These are phyloP conservation scores for Brotula barbata DNA, from an alignment of 2,797 vertebrate genomes.

Conservation along the genomic window DNA sequence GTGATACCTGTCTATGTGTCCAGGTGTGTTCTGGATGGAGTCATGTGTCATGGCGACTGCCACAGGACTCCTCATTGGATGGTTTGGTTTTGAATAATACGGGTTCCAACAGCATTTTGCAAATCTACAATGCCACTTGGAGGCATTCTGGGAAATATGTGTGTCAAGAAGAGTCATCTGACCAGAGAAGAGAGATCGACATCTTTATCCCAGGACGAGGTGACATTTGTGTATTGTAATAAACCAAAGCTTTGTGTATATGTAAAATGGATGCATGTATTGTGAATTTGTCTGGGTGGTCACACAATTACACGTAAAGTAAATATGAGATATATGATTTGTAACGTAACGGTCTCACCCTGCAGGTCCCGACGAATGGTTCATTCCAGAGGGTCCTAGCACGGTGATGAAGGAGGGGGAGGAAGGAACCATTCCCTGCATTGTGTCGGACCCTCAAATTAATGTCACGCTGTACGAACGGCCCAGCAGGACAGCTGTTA, in stretches of 20 bases:
- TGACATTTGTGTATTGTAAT: slow-evolving; percentile 59
- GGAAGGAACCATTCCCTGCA: slow-evolving; percentile 84
- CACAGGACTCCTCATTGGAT: slow-evolving; percentile 23
- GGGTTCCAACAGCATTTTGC: slow-evolving; percentile 77
- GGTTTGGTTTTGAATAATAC: slow-evolving; percentile 55
- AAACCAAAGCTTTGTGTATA: too few relatives aligned
- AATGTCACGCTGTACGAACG: slow-evolving; percentile 83
- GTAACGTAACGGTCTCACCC: too few relatives aligned
- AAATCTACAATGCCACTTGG: slow-evolving; percentile 79
- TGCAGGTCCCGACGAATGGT: slow-evolving; percentile 83
- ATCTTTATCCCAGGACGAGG: slow-evolving; percentile 90
- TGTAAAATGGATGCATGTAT: too few relatives aligned
- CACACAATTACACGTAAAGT: too few relatives aligned
- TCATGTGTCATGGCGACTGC: slow-evolving; percentile 77
- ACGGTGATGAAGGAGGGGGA: slow-evolving; percentile 82
- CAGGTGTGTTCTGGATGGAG: slow-evolving; percentile 79
- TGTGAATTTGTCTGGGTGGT: too few relatives aligned
- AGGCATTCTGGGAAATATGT: slow-evolving; percentile 83
- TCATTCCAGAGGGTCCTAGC: slow-evolving; percentile 74
- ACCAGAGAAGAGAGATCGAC: slow-evolving; percentile 72
- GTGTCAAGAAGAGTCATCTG: slow-evolving; percentile 73
- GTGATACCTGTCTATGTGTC: too few relatives aligned
- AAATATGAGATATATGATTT: too few relatives aligned
- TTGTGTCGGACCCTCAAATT: slow-evolving; percentile 84
- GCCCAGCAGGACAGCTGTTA: slow-evolving; percentile 61